Base-by-base conservation (phyloP, 2,113 vertebrate species). In the Oreochromis aureus region DNA sequence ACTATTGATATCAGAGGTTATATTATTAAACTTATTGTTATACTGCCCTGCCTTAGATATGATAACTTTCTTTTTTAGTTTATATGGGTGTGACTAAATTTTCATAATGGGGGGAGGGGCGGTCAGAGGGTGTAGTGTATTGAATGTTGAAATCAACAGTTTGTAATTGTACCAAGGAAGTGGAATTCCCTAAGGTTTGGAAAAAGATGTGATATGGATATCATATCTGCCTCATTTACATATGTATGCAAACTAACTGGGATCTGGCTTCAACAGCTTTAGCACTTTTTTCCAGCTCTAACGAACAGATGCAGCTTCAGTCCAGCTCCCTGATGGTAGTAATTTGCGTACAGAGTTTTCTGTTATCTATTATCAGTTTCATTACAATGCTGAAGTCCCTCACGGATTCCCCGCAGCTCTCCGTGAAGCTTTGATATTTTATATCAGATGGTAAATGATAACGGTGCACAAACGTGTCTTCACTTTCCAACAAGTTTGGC, bases 161-260 rank as follows among this genome's bases (percentile, higher is more conserved):
- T 61, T 3, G 15, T 44, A 24, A 22, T 3, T 69, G 51, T 15
- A 81, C 80, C 63, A 44, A 55, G 78, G 55, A 63, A 34, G 55
- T 44, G 10, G 46, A 61, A 88, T 85, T 81, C 80, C 86, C 48
- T 63, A 5, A 36, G 39, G 48, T 81, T 80, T 71, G 80, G 80
- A 86, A 84, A 85, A 87, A 86, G 48, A 91, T 86, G 53, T 9
- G 15, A 4, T 11, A 8, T 41, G n/a, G 71, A 91, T 87, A 81
- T 91, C 81, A 41, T 44, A 19, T 71, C 82, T 32, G 51, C 55
- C 39, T 87, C 46, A 87, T 93, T 92, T 91, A 80, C 84, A 93
- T 89, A 16, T 89, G 39, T 19, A 91, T 93, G 92, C 84, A 93
- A 90, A 91, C 39, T 46, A 2, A 7, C 12, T 53, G 41, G 46